Conservation (phyloP, 1,140 invertebrate genomes). For the Drosophila rufa region DNA sequence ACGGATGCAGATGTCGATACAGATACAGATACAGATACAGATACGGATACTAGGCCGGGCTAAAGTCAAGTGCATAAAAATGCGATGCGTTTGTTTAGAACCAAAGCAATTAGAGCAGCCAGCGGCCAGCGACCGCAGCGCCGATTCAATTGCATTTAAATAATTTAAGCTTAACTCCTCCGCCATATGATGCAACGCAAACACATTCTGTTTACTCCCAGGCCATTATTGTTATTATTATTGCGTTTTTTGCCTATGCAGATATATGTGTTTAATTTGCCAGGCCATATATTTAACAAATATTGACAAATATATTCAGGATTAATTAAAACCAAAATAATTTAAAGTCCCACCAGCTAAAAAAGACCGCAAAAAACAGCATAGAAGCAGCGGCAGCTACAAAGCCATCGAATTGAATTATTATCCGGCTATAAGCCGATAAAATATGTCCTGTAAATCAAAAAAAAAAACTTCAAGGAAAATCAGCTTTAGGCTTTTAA, state of each 20-base stretch:
- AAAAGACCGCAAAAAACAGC: slow-evolving; percentile 18
- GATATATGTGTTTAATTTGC: slow-evolving; percentile 24
- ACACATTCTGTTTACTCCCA: slow-evolving; percentile 49
- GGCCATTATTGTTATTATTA: slow-evolving; percentile 52
- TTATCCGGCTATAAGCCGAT: slow-evolving; percentile 17
- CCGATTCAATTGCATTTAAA: slow-evolving; percentile 59
- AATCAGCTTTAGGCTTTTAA: neutral
- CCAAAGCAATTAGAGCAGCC: slow-evolving; percentile 48
- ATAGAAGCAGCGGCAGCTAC: slow-evolving; percentile 4
- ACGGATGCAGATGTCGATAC: slow-evolving; percentile 3
- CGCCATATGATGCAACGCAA: slow-evolving; percentile 41
- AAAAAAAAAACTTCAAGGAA: slow-evolving; percentile 10
- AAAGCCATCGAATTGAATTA: slow-evolving; percentile 26
- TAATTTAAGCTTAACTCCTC: slow-evolving; percentile 49
- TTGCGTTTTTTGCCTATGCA: slow-evolving; percentile 17
- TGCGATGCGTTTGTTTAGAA: slow-evolving; percentile 40
- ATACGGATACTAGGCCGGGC: slow-evolving; percentile 4
- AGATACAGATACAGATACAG: slow-evolving; percentile 4
- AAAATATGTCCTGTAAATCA: slow-evolving; percentile 6
- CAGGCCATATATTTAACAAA: slow-evolving; percentile 45
- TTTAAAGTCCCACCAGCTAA: slow-evolving; percentile 25
- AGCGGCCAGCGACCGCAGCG: slow-evolving; percentile 40
- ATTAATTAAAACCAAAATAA: slow-evolving; percentile 66
- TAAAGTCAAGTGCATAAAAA: slow-evolving; percentile 57
- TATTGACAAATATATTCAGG: slow-evolving; percentile 66